Conservation (phyloP, 2,888 invertebrate species). For the Pseudeuparius sepicola region DNA sequence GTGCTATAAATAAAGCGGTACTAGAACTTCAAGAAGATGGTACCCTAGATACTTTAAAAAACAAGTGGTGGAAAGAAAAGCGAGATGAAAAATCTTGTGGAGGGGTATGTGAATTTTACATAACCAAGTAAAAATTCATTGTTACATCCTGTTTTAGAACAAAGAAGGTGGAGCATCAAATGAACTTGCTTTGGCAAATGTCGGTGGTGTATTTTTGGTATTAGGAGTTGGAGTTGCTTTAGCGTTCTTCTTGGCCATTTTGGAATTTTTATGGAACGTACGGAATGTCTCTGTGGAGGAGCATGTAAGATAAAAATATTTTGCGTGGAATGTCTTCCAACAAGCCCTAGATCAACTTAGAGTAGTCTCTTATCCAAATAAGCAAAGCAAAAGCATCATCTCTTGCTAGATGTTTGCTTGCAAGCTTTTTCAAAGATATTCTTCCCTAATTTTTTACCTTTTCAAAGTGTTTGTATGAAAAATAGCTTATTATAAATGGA, state of each 20-base stretch:
- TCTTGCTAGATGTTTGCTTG: conserved; percentile 6
- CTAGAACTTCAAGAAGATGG: conserved; percentile 85
- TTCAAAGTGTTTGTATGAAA: too few species aligned
- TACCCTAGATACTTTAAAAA: conserved; percentile 67
- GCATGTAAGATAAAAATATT: conserved; percentile 51
- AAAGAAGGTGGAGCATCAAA: conserved; percentile 21
- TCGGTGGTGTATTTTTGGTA: conserved; percentile 85
- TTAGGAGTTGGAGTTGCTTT: conserved; percentile 61
- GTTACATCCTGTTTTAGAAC: conserved; percentile 9
- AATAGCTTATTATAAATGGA: too few species aligned
- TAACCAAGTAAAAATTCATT: not conserved
- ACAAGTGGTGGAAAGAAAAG: conserved; percentile 82
- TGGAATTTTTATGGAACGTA: conserved; percentile 80
- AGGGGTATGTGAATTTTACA: conserved; percentile 19
- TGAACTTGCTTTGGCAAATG: conserved; percentile 66
- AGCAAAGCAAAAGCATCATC: not conserved
- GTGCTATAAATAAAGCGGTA: conserved; percentile 79
- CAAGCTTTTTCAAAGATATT: too few species aligned
- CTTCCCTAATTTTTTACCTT: too few species aligned
- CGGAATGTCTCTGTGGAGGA: conserved; percentile 67
- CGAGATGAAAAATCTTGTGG: conserved; percentile 36
- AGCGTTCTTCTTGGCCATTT: conserved; percentile 62
- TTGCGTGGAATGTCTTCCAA: too few species aligned
- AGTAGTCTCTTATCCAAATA: too few species aligned
- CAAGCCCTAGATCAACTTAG: too few species aligned